Percentiles rank a stretch among this genome's conserved stretches.
These are phyloP conservation scores for Catostylus mosaicus DNA, from an alignment of 30 jellyfish, hydroid and myxozoan species.

Conservation along the genomic window DNA sequence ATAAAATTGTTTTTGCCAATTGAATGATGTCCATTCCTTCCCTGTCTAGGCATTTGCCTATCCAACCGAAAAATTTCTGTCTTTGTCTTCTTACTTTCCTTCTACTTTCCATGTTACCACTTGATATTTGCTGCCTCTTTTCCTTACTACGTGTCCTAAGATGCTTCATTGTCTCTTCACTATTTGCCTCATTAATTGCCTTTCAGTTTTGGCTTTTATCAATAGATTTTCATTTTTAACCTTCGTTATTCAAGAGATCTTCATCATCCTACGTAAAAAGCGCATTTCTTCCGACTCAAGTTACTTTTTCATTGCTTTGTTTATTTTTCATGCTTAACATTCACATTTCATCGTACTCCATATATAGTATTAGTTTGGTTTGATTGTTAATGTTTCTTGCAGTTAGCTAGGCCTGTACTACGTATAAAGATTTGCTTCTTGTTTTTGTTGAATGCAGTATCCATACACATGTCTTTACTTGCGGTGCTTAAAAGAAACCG, in stretches of 20 bases:
- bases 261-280: conserved; percentile 43
- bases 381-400: not conserved
- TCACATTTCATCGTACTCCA: not conserved
- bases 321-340: conserved; percentile 18
- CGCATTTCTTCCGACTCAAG: conserved; percentile 31
- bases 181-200: no score
- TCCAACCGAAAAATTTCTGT: conserved; percentile 12
- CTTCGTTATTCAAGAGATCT: no score
- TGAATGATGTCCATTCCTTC: conserved; percentile 49
- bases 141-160: not conserved
- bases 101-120: conserved; percentile 32
- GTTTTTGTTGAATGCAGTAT: no score
- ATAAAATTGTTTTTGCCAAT: conserved; percentile 1
- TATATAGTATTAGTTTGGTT: not conserved
- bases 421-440: no score
- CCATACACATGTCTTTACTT: no score
- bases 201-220: conserved; percentile 42
- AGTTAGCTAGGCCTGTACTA: no score
- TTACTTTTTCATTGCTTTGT: conserved; percentile 41
- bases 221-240: conserved; percentile 17
- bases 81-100: conserved; percentile 16
- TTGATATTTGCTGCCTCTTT: conserved; percentile 27
- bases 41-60: conserved; percentile 36
- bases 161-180: not conserved
- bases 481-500: no score